Conservation (phyloP, 2,797 vertebrate genomes). For the Oreonectes daqikongensis region DNA sequence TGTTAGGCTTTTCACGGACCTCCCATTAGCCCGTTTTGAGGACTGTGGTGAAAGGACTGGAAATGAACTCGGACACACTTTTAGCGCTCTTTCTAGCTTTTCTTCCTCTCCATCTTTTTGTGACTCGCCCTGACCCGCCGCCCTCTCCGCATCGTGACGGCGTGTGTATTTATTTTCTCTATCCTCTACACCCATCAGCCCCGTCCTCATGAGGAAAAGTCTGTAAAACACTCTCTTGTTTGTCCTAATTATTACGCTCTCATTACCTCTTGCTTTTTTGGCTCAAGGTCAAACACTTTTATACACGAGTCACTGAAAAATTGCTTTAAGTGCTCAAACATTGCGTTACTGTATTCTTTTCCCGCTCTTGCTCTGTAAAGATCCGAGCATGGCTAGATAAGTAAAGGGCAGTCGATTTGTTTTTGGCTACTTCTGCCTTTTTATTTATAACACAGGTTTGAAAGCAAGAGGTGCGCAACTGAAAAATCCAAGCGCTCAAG, state of each 20-base stretch:
- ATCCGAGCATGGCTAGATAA: neutral
- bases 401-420: neutral
- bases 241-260: conserved; percentile 41
- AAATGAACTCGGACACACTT: conserved; percentile 83
- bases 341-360: conserved; percentile 20
- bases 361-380: neutral
- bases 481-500: conserved; percentile 15
- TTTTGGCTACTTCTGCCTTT: conserved; percentile 3
- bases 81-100: conserved; percentile 59
- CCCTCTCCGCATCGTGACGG: conserved; percentile 43
- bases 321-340: conserved; percentile 17
- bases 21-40: conserved; percentile 79
- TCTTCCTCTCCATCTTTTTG: conserved; percentile 47
- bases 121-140: conserved; percentile 52
- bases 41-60: conserved; percentile 85
- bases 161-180: conserved; percentile 28
- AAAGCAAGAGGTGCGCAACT: conserved; percentile 24
- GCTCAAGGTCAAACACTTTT: conserved; percentile 37
- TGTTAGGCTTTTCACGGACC: conserved; percentile 75
- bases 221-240: conserved; percentile 10
- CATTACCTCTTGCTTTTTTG: conserved; percentile 44
- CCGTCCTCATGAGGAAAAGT: conserved; percentile 47
- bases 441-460: conserved; percentile 30
- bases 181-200: conserved; percentile 36
- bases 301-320: conserved; percentile 1